phyloP scores from a whole-genome alignment of 2,888 invertebrate species.

The Drosophila ezoana region DNA sequence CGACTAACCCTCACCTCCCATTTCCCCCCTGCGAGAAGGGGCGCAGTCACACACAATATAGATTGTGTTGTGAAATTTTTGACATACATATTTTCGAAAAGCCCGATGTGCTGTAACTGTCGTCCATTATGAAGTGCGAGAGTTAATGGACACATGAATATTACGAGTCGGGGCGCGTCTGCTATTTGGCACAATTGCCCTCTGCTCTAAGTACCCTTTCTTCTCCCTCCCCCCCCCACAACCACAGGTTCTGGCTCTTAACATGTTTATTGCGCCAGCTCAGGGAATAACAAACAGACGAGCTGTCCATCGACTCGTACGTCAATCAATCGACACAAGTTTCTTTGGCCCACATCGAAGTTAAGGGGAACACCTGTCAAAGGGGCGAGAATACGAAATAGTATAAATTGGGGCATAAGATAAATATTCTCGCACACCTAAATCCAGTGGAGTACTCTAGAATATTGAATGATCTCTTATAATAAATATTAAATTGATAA shows the following conservation, averaged over 20 bases:
- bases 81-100: constrained; percentile 69
- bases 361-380: constrained; percentile 33
- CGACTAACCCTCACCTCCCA: background rate
- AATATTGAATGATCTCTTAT: too few relatives aligned
- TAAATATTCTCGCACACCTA: too few relatives aligned
- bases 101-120: constrained; percentile 34
- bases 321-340: constrained; percentile 42
- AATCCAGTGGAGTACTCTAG: too few relatives aligned
- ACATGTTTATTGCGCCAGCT: constrained; percentile 36
- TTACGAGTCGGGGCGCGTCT: constrained; percentile 22
- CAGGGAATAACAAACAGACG: constrained; percentile 55
- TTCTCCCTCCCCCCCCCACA: constrained; percentile 3
- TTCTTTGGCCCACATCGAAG: constrained; percentile 26
- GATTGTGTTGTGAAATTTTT: constrained; percentile 60
- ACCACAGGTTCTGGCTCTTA: background rate
- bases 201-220: constrained; percentile 6
- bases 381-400: background rate
- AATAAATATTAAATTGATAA: too few relatives aligned
- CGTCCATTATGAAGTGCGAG: constrained; percentile 51
- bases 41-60: constrained; percentile 17
- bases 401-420: too few relatives aligned
- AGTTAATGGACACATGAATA: constrained; percentile 56
- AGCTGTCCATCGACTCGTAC: constrained; percentile 43
- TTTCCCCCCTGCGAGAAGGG: background rate
- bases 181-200: constrained; percentile 11